Evolutionary conservation across 2,113 vertebrate genomes (phyloP), one percentile per base, ranked within the genome.

Genomic region (Urocolius indicus): DNA sequence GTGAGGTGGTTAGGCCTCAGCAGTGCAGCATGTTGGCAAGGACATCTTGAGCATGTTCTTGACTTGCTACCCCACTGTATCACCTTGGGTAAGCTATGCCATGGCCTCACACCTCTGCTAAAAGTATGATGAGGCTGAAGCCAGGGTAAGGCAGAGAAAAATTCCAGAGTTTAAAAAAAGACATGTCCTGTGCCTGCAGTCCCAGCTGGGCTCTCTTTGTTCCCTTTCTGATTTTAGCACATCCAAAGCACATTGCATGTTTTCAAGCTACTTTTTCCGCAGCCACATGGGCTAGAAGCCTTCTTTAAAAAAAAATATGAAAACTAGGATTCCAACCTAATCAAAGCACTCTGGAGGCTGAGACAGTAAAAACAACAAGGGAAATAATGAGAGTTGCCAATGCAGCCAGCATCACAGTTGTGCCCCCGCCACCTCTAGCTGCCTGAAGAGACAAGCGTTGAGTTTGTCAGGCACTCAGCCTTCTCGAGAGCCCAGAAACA

Each of bases 11-110:
- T 0, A 32, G 52, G 46, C 20, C 8, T 52, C n/a, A 38, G 38
- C 52, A 26, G 34, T 1, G 4, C 30, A 41, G 32, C 18, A 29
- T 0, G 0, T 6, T 6, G 22, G 14, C 0, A 0, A 62, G 16
- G 48, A 77, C 41, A 62, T 49, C 49, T n/a, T 1, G 1, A 87
- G 32, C 26, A 9, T 15, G 32, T 18, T 57, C 71, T 76, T 43
- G 57, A 51, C 54, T 51, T 69, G 36, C 38, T 22, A 32, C 19
- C 23, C 76, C 54, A 23, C 24, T 9, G 3, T 52, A 43, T 67
- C 49, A 69, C 68, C n/a, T 80, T 0, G 0, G 41, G 22, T 30
- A 74, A 89, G 32, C 13, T 18, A 7, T 51, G 51, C 43, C 13
- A 15, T 2, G 18, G 34, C 51, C 34, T 67, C 23, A 20, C 17